Conservation (phyloP, 2,797 vertebrate genomes). For the Melanitta fusca region DNA sequence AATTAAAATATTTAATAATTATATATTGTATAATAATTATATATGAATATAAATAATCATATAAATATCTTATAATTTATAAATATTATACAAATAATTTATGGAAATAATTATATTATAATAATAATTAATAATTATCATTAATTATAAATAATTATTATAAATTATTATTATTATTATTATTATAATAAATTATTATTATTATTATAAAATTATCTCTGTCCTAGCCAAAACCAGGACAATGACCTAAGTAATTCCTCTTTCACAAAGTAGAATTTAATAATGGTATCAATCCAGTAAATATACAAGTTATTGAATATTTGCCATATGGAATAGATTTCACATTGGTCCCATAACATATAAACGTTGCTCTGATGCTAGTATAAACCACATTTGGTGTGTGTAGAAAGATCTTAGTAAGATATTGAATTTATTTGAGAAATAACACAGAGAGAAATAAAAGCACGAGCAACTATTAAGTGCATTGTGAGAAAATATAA, state of each 20-base stretch:
- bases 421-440: constrained; percentile 28
- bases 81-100: no score
- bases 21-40: no score
- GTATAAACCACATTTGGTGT: constrained; percentile 44
- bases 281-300: neutral
- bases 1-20: no score
- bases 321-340: constrained; percentile 23
- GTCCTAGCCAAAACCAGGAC: no score
- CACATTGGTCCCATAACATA: neutral
- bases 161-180: no score
- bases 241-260: neutral
- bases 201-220: no score
- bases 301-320: neutral
- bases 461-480: constrained; percentile 18
- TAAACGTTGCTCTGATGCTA: constrained; percentile 31
- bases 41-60: no score
- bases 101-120: no score
- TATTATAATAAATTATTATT: no score
- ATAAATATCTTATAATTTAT: no score
- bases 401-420: constrained; percentile 24
- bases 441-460: constrained; percentile 34
- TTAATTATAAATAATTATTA: no score
- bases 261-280: neutral
- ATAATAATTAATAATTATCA: no score
- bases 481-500: neutral